Base-by-base conservation (phyloP, 2,888 invertebrate species). In the Cabera pusaria region DNA sequence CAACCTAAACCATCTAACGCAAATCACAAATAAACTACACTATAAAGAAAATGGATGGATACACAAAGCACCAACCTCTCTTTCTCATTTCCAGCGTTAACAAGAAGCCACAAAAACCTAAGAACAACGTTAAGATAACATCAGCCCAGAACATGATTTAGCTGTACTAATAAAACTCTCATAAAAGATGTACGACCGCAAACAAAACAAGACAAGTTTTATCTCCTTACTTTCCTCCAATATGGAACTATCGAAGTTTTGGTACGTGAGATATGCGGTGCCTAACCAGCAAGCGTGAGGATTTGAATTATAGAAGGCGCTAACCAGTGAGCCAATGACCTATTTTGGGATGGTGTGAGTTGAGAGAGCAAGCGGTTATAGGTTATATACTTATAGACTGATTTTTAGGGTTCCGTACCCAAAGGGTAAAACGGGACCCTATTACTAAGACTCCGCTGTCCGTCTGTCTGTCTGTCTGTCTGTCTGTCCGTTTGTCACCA, bases 241-340 rank as follows among this genome's bases (percentile, higher is more conserved):
- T 24, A 22, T 18, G 28, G 16, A 40, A 29, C 28, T 40, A 28
- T 8, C 12, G 4, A 18, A 29, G 24, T 29, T 39, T 8, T 26
- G 28, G 8, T 36, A 9, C 10, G 32, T 16, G 19, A 25, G 32
- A 32, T 47, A 25, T 44, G 39, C 33, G 40, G 8, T 16, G 26
- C n/a, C 44, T 48, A 43, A 50, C 48, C 42, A 48, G 42, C 27
- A 14, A 16, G 28, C 28, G 41, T 19, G 43, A 36, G 44, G 39
- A 45, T 48, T 52, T 62, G 62, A 65, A 66, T 67, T 69, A 70
- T 72, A 64, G 67, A 63, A 64, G 59, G 63, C 63, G 61, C 56
- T 69, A 69, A 67, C 64, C 59, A 52, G 56, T 55, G 59, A 65
- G 65, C 71, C 69, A 64, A 73, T 71, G 64, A 49, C 69, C 64